Conservation (phyloP, 2,113 vertebrate species). For the Abramis brama region DNA sequence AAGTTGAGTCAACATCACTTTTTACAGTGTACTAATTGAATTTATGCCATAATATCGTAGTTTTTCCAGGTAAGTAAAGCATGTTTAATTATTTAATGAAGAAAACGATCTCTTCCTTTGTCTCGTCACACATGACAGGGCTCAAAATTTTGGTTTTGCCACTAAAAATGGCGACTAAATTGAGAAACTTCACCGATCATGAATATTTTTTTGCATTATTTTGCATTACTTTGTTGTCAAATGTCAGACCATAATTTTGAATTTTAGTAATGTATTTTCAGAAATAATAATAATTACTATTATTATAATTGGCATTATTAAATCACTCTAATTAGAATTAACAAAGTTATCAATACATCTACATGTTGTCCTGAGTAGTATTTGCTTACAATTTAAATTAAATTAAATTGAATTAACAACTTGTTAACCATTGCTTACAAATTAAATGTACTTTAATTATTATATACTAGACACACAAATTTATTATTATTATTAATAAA, state of each 20-base stretch:
- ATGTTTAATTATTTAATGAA: not conserved
- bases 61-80: not conserved
- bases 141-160: not conserved
- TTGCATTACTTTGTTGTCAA: not conserved
- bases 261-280: not conserved
- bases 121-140: not conserved
- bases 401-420: too few relatives aligned
- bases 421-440: too few relatives aligned
- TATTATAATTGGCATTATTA: too few relatives aligned
- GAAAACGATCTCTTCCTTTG: too few relatives aligned
- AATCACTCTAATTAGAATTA: not conserved
- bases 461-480: too few relatives aligned
- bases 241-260: too few relatives aligned
- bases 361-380: too few relatives aligned
- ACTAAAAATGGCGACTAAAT: not conserved
- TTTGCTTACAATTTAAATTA: too few relatives aligned
- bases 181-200: not conserved
- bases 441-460: too few relatives aligned
- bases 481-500: not conserved
- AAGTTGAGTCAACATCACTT: too few relatives aligned
- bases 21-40: not conserved
- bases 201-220: not conserved
- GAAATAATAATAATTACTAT: not conserved
- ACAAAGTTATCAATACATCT: not conserved
- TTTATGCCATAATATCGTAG: not conserved